A percentile compares a stretch with the other conserved stretches of the same genome.
These are phyloP conservation scores for Drosophila seguyi DNA, from an alignment of 1,140 invertebrate genomes.

Conservation along the genomic window DNA sequence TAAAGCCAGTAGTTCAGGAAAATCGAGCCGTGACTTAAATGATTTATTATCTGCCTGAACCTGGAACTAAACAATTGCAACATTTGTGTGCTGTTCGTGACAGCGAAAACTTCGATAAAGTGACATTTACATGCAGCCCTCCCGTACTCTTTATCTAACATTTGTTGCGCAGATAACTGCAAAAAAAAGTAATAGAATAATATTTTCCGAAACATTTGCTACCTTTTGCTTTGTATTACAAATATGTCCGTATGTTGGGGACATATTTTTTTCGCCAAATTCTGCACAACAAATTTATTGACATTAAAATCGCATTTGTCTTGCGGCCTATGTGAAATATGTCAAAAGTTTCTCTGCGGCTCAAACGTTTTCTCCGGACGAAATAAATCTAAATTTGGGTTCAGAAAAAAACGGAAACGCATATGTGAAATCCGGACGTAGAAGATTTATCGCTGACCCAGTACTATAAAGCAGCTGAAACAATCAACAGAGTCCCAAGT, in stretches of 20 bases:
- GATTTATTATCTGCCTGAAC: constrained; percentile 60
- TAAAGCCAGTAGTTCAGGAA: constrained; percentile 4
- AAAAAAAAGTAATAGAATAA: constrained; percentile 21
- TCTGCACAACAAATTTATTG: constrained; percentile 56
- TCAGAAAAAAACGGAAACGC: constrained; percentile 35
- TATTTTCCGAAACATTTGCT: constrained; percentile 19
- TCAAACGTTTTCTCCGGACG: constrained; percentile 49
- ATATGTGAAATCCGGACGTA: constrained; percentile 63
- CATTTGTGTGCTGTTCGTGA: constrained; percentile 45
- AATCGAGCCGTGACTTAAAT: constrained; percentile 20
- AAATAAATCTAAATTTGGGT: constrained; percentile 71
- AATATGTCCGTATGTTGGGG: constrained; percentile 4
- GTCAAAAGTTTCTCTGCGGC: constrained; percentile 60
- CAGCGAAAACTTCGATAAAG: constrained; percentile 45
- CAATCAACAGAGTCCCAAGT: constrained; percentile 23
- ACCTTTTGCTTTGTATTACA: constrained; percentile 16
- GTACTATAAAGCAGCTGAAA: constrained; percentile 55
- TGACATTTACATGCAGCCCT: constrained; percentile 24
- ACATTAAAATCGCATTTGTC: constrained; percentile 72
- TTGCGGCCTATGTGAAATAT: constrained; percentile 55
- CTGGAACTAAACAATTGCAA: constrained; percentile 45
- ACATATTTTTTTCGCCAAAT: constrained; percentile 4
- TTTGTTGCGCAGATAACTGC: constrained; percentile 34
- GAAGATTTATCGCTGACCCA: constrained; percentile 62
- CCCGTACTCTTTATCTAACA: constrained; percentile 24